Conservation (phyloP, 2,797 vertebrate genomes). For the Brachymystax lenok region DNA sequence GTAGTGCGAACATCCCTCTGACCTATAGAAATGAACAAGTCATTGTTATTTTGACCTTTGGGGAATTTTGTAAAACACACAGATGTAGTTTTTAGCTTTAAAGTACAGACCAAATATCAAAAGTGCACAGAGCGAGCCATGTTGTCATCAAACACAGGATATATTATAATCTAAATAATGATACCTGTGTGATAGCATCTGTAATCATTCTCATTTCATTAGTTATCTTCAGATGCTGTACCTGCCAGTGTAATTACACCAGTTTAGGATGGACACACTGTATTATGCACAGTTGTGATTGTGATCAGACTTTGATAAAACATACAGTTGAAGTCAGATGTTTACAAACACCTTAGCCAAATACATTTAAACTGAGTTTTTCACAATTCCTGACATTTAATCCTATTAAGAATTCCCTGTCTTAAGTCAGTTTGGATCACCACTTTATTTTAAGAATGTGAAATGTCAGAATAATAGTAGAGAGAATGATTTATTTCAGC, state of each 20-base stretch:
- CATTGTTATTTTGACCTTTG: too few relatives aligned
- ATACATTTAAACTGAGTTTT: too few relatives aligned
- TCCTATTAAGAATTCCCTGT: too few relatives aligned
- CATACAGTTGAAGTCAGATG: background rate
- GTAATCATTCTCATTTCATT: background rate
- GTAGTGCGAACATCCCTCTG: too few relatives aligned
- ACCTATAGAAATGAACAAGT: too few relatives aligned
- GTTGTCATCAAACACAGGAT: background rate
- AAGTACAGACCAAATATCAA: background rate
- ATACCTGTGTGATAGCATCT: background rate
- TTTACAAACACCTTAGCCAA: too few relatives aligned
- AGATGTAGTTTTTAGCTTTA: background rate
- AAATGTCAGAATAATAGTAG: too few relatives aligned
- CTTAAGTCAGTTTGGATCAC: too few relatives aligned
- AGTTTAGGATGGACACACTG: background rate
- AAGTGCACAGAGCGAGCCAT: background rate
- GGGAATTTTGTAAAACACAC: background rate
- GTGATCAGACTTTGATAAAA: background rate
- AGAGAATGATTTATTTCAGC: too few relatives aligned
- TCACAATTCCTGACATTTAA: too few relatives aligned
- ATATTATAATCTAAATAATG: background rate
- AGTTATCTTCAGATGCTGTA: background rate
- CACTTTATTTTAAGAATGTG: too few relatives aligned
- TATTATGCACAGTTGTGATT: background rate
- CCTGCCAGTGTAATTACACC: background rate